Conservation (phyloP, 2,888 invertebrate genomes). For the Subacronicta megacephala region DNA sequence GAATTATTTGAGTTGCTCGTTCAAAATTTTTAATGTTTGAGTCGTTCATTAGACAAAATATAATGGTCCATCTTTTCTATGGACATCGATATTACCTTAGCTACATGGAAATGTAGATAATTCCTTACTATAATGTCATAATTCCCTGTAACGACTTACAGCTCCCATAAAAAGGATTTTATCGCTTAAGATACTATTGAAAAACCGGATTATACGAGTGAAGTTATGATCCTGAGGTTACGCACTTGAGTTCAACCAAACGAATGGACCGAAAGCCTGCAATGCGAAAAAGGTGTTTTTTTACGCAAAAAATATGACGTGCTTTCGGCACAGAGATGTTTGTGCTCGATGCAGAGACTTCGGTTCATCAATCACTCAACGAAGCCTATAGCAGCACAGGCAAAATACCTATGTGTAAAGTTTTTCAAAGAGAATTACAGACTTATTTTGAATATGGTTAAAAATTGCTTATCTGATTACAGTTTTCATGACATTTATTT, state of each 20-base stretch:
- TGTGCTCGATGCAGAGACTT: constrained; percentile 17
- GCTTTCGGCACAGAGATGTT: constrained; percentile 3
- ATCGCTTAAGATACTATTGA: constrained; percentile 4
- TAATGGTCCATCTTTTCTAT: too few relatives aligned
- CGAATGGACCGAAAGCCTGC: constrained; percentile 9
- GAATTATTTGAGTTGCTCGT: too few relatives aligned
- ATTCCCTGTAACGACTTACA: neutral
- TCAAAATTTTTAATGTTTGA: too few relatives aligned
- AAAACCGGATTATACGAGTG: constrained; percentile 6
- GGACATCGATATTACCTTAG: too few relatives aligned
- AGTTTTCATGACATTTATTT: too few relatives aligned
- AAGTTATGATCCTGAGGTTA: constrained; percentile 9
- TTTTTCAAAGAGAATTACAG: too few relatives aligned
- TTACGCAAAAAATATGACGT: constrained; percentile 4
- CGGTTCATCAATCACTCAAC: constrained; percentile 30
- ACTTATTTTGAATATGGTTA: too few relatives aligned
- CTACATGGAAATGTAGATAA: neutral
- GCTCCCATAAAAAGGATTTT: constrained; percentile 7
- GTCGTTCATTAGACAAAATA: too few relatives aligned
- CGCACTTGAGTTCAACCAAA: constrained; percentile 12
- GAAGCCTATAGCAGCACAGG: neutral
- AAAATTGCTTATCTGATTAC: too few relatives aligned
- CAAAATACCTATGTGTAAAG: neutral
- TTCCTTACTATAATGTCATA: constrained; percentile 2
- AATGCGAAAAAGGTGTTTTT: constrained; percentile 11